Base-by-base conservation (phyloP, 2,797 vertebrate species). In the Chloroceryle inda region DNA sequence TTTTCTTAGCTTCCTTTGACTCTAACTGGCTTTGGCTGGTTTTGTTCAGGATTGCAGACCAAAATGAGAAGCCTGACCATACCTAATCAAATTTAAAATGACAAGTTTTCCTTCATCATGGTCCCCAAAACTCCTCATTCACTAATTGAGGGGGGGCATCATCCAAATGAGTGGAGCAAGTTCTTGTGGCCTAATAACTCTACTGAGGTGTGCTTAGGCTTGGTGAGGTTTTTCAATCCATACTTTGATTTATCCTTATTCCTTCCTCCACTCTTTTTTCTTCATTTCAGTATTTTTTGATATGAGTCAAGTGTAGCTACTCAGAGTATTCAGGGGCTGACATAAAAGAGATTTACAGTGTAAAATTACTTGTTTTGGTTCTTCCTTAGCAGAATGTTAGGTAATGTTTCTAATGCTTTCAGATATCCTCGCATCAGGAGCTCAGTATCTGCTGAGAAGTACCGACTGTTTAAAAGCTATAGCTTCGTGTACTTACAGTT, bases 111-210 rank as follows among this genome's bases (percentile, higher is more conserved):
- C 11, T 93, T 35, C 22, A 18, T 61, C 37, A 4, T 10, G 9
- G 29, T 75, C 50, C 23, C n/a, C 29, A 53, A 12, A 88, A 52
- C 3, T 59, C 44, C 24, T 33, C 2, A 14, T 68, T 74, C 56
- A 26, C 35, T 44, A 33, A 38, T 1, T n/a, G 40, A 2, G 8
- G 6, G 19, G 7, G n/a, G 7, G 6, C 27, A 13, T 53, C 37
- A 31, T 64, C 53, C 45, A 35, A 3, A 44, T 40, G 45, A 52
- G 18, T 40, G 11, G 42, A 40, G 37, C 10, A 19, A 33, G 26
- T 7, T 75, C 12, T 64, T 0, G 0, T 69, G 26, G 53, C 16
- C 31, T 50, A 13, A 13, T 45, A 31, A 13, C 8, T 2, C n/a
- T 75, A 8, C 47, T 52, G 22, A n/a, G 20, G 1, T 18, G 9